Evolutionary conservation across 2,888 invertebrate genomes (phyloP).

Genomic region (Sialis lutaria): DNA sequence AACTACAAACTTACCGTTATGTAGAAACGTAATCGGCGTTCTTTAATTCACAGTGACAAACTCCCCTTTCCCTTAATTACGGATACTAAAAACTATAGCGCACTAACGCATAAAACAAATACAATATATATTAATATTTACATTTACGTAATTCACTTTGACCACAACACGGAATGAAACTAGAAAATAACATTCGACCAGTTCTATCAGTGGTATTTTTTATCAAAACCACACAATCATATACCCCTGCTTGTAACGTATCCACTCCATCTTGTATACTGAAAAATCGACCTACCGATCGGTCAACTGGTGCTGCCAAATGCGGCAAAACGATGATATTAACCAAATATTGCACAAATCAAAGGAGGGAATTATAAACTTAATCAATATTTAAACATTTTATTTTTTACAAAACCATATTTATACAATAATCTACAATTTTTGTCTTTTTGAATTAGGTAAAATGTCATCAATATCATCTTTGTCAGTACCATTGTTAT

Average conservation of each 20-base stretch:
- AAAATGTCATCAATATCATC: conserved; percentile 12
- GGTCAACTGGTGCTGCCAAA: conserved; percentile 3
- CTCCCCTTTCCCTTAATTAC: too few species aligned
- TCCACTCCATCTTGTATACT: not conserved
- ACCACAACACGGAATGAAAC: too few species aligned
- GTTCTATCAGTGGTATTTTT: too few species aligned
- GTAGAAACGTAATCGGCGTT: too few species aligned
- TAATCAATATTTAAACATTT: conserved; percentile 1
- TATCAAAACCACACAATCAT: not conserved
- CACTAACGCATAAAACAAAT: too few species aligned
- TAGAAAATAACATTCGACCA: too few species aligned
- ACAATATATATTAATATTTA: too few species aligned
- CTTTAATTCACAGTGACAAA: too few species aligned
- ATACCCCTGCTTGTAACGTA: not conserved
- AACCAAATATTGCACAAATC: not conserved
- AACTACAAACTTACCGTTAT: too few species aligned
- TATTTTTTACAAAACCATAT: conserved; percentile 3
- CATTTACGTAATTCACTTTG: too few species aligned
- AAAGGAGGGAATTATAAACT: not conserved
- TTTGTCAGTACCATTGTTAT: conserved; percentile 11
- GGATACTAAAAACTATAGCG: too few species aligned
- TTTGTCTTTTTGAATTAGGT: too few species aligned
- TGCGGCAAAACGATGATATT: not conserved
- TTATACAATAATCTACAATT: not conserved
- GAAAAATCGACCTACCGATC: not conserved